phyloP scores from a whole-genome alignment of 2,888 invertebrate species.

The Phytoseiulus persimilis region DNA sequence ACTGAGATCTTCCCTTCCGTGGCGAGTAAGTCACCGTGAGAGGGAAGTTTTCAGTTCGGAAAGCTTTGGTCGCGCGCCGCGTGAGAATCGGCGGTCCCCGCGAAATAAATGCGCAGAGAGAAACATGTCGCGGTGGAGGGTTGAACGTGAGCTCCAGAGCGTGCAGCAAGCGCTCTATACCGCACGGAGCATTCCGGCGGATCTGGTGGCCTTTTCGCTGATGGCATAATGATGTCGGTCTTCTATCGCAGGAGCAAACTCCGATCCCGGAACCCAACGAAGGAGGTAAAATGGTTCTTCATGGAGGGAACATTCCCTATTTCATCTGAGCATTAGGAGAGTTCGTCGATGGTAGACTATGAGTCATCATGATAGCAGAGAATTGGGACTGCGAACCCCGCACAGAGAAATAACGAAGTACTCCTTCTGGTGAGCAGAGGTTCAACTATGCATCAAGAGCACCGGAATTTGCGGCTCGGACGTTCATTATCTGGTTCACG shows the following conservation, averaged over 20 bases:
- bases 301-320: conserved; percentile 39
- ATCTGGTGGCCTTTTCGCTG: neutral
- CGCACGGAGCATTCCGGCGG: no score
- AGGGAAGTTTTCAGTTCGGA: no score
- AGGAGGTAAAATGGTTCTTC: conserved; percentile 58
- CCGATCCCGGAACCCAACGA: conserved; percentile 68
- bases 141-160: no score
- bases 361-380: neutral
- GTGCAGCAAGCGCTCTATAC: no score
- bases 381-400: neutral
- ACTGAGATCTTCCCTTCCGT: no score
- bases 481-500: conserved; percentile 79
- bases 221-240: conserved; percentile 43
- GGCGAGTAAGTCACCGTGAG: no score
- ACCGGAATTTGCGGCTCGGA: conserved; percentile 95
- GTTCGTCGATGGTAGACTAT: neutral
- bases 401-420: neutral
- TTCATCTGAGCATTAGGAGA: neutral
- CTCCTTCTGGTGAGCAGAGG: conserved; percentile 55
- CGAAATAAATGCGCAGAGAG: no score
- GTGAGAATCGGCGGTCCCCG: no score
- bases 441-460: conserved; percentile 73
- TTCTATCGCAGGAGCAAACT: conserved; percentile 68
- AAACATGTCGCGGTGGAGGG: no score
- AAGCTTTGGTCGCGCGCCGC: no score